Conservation (phyloP, 64 coral and sea anemone genomes). For the Montipora sp. region DNA sequence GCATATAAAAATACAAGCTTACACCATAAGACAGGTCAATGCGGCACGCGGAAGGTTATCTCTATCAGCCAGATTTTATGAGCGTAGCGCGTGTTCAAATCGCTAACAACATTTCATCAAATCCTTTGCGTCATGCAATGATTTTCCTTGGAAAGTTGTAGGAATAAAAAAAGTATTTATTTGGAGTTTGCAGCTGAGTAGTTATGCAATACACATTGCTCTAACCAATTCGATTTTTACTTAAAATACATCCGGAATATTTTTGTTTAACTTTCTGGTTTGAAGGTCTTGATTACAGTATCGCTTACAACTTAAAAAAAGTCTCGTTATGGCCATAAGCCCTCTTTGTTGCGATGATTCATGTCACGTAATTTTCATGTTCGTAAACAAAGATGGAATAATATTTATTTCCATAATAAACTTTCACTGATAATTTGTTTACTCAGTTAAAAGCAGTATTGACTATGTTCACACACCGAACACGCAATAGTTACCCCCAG, state of each 20-base stretch:
- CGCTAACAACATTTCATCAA: not conserved
- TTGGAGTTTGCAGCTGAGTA: no score
- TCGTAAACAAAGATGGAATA: not conserved
- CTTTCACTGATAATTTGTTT: slow-evolving; percentile 19
- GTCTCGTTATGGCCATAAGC: not conserved
- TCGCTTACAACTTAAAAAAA: not conserved
- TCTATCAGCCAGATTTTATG: slow-evolving; percentile 45
- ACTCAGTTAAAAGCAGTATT: slow-evolving; percentile 22
- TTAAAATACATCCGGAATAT: no score
- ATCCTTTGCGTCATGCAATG: not conserved
- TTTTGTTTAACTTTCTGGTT: not conserved
- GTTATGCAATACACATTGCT: no score
- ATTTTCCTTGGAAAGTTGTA: not conserved
- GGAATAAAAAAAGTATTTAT: not conserved
- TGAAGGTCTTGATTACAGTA: not conserved
- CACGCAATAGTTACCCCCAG: slow-evolving; percentile 24
- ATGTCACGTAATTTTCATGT: not conserved
- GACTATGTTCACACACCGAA: slow-evolving; percentile 1
- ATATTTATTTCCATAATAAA: not conserved
- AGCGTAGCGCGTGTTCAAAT: not conserved
- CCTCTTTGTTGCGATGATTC: not conserved
- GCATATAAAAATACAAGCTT: not conserved
- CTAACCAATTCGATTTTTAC: no score
- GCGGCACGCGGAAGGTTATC: slow-evolving; percentile 55
- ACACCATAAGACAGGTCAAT: slow-evolving; percentile 13